Conservation (phyloP, 2,797 vertebrate species). For the Tachyglossus aculeatus region DNA sequence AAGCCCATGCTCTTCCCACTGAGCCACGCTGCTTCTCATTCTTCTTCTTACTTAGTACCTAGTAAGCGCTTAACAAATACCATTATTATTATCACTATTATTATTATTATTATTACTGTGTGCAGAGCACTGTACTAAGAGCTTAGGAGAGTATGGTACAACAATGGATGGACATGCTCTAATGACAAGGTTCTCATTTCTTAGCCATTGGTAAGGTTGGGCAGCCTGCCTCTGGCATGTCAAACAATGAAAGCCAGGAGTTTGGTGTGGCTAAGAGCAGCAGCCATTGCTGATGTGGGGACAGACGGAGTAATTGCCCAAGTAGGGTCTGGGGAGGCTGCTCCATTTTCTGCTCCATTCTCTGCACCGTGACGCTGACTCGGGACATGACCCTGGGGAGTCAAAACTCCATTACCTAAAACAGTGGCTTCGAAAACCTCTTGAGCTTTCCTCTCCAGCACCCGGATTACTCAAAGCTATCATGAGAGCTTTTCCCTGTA, state of each 20-base stretch:
- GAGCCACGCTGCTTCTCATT: too few relatives aligned
- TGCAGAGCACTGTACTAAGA: too few relatives aligned
- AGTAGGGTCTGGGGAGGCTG: not conserved
- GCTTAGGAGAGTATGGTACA: too few relatives aligned
- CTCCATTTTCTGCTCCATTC: too few relatives aligned
- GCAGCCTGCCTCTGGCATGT: not conserved
- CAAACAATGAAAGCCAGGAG: not conserved
- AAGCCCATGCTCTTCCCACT: too few relatives aligned
- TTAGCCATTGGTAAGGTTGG: constrained; percentile 6
- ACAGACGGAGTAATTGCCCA: not conserved
- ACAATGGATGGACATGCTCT: too few relatives aligned
- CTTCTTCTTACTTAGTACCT: too few relatives aligned
- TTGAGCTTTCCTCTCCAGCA: not conserved
- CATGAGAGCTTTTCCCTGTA: constrained; percentile 18
- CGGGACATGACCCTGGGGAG: constrained; percentile 12
- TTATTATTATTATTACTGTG: too few relatives aligned
- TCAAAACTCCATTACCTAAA: not conserved
- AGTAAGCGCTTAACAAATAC: too few relatives aligned
- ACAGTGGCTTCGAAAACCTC: constrained; percentile 22
- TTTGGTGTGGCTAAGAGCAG: not conserved
- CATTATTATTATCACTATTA: too few relatives aligned
- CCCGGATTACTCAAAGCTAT: not conserved
- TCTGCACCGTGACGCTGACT: constrained; percentile 23
- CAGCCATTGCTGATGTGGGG: not conserved
- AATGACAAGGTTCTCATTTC: too few relatives aligned